Percentiles rank a stretch among this genome's conserved stretches.
Evolutionary conservation across 2,113 vertebrate genomes (phyloP).

Genomic region (Limnothrissa miodon): DNA sequence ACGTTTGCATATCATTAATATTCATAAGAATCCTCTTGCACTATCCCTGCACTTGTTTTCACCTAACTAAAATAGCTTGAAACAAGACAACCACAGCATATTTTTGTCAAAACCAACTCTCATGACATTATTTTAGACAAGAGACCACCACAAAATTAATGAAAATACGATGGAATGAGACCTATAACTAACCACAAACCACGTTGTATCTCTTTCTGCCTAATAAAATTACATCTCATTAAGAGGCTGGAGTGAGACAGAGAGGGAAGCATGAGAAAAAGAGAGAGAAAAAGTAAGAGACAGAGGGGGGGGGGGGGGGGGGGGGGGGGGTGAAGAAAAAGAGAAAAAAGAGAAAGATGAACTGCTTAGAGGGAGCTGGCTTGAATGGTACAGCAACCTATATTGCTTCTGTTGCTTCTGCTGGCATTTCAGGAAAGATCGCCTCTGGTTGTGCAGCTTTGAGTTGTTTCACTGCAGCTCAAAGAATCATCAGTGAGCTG

Average conservation of each 20-base stretch:
- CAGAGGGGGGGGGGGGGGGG: too few species aligned
- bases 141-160: too few species aligned
- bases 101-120: too few species aligned
- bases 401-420: neutral
- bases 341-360: neutral
- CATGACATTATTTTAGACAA: too few species aligned
- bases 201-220: conserved; percentile 66
- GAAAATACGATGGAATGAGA: too few species aligned
- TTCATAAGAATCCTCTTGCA: too few species aligned
- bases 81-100: too few species aligned
- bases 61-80: too few species aligned
- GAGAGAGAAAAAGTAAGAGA: neutral
- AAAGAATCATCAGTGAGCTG: conserved; percentile 9
- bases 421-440: neutral
- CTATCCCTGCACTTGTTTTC: too few species aligned
- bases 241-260: conserved; percentile 30
- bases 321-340: too few species aligned
- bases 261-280: neutral
- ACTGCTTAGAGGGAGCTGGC: neutral
- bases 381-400: neutral
- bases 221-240: conserved; percentile 70
- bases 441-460: neutral
- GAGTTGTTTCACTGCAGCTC: neutral
- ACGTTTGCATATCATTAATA: too few species aligned
- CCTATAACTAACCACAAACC: conserved; percentile 62